These are phyloP conservation scores for Ageneiosus marmoratus DNA, from an alignment of 2,113 vertebrate genomes.

Conservation along the genomic window DNA sequence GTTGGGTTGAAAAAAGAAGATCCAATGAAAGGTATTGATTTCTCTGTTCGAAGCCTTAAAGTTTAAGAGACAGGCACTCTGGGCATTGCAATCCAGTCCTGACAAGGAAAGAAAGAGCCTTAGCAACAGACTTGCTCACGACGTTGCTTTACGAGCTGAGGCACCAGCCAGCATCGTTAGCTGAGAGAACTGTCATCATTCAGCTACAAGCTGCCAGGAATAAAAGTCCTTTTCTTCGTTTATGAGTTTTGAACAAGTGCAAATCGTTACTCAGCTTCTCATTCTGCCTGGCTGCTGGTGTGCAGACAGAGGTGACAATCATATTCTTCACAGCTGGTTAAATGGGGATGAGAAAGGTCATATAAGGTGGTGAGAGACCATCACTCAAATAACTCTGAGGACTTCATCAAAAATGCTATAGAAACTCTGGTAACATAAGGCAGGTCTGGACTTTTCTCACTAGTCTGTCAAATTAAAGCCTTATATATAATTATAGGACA, in stretches of 20 bases:
- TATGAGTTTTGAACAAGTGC: constrained; percentile 19
- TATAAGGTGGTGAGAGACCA: neutral
- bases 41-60: constrained; percentile 16
- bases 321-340: constrained; percentile 8
- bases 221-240: constrained; percentile 23
- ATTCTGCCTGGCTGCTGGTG: constrained; percentile 2
- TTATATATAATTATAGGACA: constrained; percentile 26
- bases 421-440: neutral
- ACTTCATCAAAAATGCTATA: neutral
- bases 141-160: constrained; percentile 7
- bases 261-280: constrained; percentile 36
- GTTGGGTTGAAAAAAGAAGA: neutral
- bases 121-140: constrained; percentile 19
- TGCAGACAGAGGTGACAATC: neutral
- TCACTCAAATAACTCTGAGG: neutral
- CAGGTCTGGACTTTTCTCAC: constrained; percentile 21
- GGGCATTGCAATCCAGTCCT: constrained; percentile 31
- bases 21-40: constrained; percentile 43
- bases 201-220: constrained; percentile 1
- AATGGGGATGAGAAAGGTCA: neutral
- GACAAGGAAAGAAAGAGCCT: constrained; percentile 29
- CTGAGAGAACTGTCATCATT: neutral
- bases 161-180: constrained; percentile 14
- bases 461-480: constrained; percentile 17
- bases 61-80: constrained; percentile 22